Percentiles rank a stretch among this genome's conserved stretches.
Conservation (phyloP, 2,113 vertebrate species). For the Riparia riparia region DNA sequence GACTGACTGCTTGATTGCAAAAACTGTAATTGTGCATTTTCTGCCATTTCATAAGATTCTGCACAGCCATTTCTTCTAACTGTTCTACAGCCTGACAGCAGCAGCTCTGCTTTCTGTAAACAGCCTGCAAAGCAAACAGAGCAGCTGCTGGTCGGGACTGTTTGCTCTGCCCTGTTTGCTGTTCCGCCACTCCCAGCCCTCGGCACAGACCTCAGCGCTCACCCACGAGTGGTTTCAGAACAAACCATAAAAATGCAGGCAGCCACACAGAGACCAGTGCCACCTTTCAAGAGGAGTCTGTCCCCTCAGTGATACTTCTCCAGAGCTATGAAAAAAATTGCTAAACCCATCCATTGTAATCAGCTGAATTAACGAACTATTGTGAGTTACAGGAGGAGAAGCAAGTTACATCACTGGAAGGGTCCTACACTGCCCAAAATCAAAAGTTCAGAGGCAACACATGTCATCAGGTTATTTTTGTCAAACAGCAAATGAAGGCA, state of each 20-base stretch:
- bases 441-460: not conserved
- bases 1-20: not conserved
- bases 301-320: not conserved
- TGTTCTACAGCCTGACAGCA: not conserved
- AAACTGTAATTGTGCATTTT: not conserved
- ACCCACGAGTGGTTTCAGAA: slow-evolving; percentile 23
- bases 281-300: not conserved
- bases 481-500: not conserved
- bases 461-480: not conserved
- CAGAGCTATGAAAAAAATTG: not conserved
- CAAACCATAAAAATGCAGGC: not conserved
- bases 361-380: not conserved
- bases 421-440: not conserved
- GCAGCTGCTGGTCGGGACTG: not conserved
- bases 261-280: not conserved
- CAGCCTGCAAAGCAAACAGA: slow-evolving; percentile 41
- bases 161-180: slow-evolving; percentile 81
- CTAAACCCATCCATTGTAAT: not conserved
- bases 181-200: slow-evolving; percentile 49
- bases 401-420: not conserved
- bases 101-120: not conserved
- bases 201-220: slow-evolving; percentile 63
- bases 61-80: not conserved
- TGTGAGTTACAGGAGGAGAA: not conserved
- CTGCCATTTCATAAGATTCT: not conserved